Conservation (phyloP, 2,888 invertebrate species). For the Sisyra nigra region DNA sequence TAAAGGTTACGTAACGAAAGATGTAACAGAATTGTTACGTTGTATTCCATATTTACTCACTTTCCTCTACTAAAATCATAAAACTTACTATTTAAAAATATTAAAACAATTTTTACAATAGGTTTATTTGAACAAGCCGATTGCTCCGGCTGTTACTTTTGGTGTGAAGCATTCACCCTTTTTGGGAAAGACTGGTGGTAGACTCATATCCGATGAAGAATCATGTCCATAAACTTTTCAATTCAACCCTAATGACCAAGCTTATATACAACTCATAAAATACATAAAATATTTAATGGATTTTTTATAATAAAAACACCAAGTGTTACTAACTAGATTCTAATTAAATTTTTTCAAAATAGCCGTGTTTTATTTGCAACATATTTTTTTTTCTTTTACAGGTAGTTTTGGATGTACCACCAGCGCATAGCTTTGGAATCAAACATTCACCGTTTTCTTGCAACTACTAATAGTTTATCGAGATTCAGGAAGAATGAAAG, state of each 20-base stretch:
- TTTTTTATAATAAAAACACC: too few relatives aligned
- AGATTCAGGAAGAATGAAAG: not conserved
- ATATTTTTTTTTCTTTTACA: conserved; percentile 22
- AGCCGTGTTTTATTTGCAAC: not conserved
- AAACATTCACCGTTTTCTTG: conserved; percentile 65
- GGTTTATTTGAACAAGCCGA: conserved; percentile 36
- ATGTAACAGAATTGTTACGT: too few relatives aligned
- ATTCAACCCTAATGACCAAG: too few relatives aligned
- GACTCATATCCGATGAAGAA: not conserved
- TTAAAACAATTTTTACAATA: conserved; percentile 11
- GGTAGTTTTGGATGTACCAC: conserved; percentile 45
- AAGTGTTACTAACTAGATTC: not conserved
- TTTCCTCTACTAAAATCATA: too few relatives aligned
- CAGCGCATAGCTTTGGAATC: conserved; percentile 68
- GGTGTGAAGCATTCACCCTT: conserved; percentile 63
- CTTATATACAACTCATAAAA: too few relatives aligned
- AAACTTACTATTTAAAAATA: too few relatives aligned
- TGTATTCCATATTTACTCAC: too few relatives aligned
- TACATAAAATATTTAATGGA: too few relatives aligned
- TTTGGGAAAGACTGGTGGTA: conserved; percentile 33
- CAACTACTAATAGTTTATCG: conserved; percentile 19
- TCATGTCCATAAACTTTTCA: too few relatives aligned
- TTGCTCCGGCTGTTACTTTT: conserved; percentile 57
- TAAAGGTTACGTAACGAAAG: too few relatives aligned
- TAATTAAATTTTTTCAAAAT: not conserved